phyloP scores from a whole-genome alignment of 2,888 invertebrate species.

The Cosmorhoe ocellata region DNA sequence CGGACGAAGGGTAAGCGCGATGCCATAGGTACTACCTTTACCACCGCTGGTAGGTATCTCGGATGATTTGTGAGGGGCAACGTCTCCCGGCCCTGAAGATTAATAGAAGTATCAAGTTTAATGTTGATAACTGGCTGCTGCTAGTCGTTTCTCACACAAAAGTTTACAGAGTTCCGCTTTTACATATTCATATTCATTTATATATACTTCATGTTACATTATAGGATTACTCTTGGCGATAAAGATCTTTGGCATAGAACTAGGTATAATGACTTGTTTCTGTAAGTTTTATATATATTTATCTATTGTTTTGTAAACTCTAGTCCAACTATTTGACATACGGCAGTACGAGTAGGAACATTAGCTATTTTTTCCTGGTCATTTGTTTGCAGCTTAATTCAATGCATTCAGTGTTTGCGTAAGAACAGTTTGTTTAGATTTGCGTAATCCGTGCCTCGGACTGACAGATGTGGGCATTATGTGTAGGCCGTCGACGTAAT shows the following conservation, averaged over 20 bases:
- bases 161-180: background rate
- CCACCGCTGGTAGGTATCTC: slow-evolving; percentile 20
- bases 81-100: slow-evolving; percentile 17
- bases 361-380: no score
- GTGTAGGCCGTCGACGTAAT: slow-evolving; percentile 4
- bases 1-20: slow-evolving; percentile 6
- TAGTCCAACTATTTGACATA: no score
- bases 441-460: slow-evolving; percentile 8
- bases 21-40: no score
- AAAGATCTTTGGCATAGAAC: no score
- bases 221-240: no score
- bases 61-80: slow-evolving; percentile 29
- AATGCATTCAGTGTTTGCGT: slow-evolving; percentile 2
- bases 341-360: no score
- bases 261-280: no score
- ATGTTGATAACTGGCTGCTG: background rate
- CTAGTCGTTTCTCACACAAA: background rate
- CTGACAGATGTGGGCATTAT: slow-evolving; percentile 8
- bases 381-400: no score
- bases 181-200: no score
- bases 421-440: slow-evolving; percentile 10
- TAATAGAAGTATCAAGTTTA: slow-evolving; percentile 27
- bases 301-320: no score
- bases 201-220: no score
- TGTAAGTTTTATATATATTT: no score